Evolutionary conservation across 2,113 vertebrate genomes (phyloP).

Genomic region (Alouatta palliata): DNA sequence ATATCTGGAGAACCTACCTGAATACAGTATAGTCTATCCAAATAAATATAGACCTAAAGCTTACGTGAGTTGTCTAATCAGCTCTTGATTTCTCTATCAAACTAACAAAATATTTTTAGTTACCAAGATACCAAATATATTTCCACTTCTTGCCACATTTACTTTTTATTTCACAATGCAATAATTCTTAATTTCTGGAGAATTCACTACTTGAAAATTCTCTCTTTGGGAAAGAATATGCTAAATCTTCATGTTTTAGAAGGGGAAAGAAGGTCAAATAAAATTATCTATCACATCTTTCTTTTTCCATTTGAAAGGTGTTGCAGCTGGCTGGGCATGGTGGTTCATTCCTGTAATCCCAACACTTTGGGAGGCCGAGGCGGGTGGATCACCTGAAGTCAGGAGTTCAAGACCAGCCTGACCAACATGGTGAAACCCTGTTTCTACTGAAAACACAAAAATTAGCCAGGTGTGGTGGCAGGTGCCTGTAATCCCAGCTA

Average conservation of each 20-base stretch:
- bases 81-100: not conserved
- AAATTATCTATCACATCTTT: not conserved
- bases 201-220: slow-evolving; percentile 2
- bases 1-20: not conserved
- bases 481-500: too few species aligned
- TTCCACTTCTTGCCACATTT: not conserved
- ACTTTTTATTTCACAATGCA: slow-evolving; percentile 6
- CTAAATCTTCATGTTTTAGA: not conserved
- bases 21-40: not conserved
- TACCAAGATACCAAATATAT: not conserved
- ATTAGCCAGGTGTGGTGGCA: too few species aligned
- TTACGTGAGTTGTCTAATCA: not conserved
- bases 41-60: not conserved
- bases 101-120: not conserved
- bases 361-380: too few species aligned
- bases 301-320: not conserved
- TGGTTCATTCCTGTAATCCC: too few species aligned
- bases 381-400: too few species aligned
- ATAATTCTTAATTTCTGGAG: not conserved
- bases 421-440: too few species aligned
- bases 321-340: not conserved
- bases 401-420: too few species aligned
- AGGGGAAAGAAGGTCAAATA: not conserved
- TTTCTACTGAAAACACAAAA: too few species aligned
- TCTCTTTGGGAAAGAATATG: not conserved